Evolutionary conservation across 2,113 vertebrate species (phyloP).

Genomic region (Anolis carolinensis): DNA sequence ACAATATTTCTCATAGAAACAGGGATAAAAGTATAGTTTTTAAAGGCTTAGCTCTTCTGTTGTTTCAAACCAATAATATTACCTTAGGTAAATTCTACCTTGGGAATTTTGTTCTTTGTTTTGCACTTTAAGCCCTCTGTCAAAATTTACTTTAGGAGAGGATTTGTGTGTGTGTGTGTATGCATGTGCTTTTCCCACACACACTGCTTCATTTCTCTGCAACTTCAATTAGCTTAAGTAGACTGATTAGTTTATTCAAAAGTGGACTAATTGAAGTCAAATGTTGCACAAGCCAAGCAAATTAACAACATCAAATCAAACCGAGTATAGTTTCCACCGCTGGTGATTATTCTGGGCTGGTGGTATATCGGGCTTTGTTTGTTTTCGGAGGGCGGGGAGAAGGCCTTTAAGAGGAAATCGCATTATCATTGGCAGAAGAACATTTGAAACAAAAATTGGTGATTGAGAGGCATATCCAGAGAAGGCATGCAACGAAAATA

Average conservation of each 20-base stretch:
- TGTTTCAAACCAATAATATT: background rate
- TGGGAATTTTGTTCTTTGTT: background rate
- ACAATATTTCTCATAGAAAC: no score
- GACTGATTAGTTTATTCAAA: constrained; percentile 34
- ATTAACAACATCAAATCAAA: constrained; percentile 22
- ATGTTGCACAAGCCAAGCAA: constrained; percentile 25
- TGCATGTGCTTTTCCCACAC: background rate
- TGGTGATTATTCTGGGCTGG: background rate
- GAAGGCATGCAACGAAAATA: no score
- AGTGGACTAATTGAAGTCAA: constrained; percentile 41
- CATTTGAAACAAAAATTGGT: background rate
- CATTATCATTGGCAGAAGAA: background rate
- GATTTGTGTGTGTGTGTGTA: no score
- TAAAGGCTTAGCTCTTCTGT: background rate
- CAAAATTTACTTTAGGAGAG: no score
- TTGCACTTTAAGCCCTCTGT: background rate
- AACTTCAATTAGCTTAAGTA: constrained; percentile 39
- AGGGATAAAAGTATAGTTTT: background rate
- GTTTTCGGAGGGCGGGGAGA: no score
- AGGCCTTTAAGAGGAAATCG: background rate
- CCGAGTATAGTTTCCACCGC: background rate
- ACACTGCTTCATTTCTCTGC: constrained; percentile 22
- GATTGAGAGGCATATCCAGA: background rate
- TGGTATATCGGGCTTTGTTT: background rate
- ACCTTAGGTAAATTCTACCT: background rate